Conservation (phyloP, 92 coral and sea anemone genomes). For the Paramuricea clavata region DNA sequence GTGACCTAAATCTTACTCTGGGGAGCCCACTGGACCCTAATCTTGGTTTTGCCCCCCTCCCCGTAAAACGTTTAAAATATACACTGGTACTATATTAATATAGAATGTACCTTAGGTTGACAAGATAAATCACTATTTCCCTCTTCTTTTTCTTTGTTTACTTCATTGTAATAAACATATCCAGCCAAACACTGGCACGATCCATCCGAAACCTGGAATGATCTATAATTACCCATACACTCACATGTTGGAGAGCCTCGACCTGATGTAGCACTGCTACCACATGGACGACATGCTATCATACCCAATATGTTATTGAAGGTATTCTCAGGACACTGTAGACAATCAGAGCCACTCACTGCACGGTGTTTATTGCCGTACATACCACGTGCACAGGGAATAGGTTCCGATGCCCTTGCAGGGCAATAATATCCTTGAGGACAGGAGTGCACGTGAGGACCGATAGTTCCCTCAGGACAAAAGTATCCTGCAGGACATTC, state of each 20-base stretch:
- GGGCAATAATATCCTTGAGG: constrained; percentile 92
- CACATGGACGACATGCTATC: constrained; percentile 87
- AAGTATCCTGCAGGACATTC: constrained; percentile 89
- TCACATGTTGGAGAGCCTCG: constrained; percentile 82
- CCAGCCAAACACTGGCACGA: constrained; percentile 83
- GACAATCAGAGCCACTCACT: constrained; percentile 79
- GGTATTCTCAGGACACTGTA: constrained; percentile 75
- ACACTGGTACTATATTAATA: no score
- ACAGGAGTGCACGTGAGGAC: constrained; percentile 84
- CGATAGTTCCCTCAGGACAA: constrained; percentile 85
- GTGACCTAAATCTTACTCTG: no score
- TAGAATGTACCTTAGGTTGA: constrained; percentile 81
- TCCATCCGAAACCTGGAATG: constrained; percentile 90
- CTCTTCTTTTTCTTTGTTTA: constrained; percentile 70
- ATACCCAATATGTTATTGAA: constrained; percentile 75
- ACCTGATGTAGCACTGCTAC: constrained; percentile 83
- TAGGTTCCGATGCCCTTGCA: constrained; percentile 61
- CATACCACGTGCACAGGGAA: constrained; percentile 86
- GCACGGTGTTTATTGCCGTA: constrained; percentile 82
- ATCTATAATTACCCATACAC: constrained; percentile 80
- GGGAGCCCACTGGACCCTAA: no score
- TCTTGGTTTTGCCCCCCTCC: no score
- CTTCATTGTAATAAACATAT: constrained; percentile 82
- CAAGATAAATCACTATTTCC: constrained; percentile 93
- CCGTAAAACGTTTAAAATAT: no score